These are phyloP conservation scores for Bombus polaris DNA, from an alignment of 1,140 invertebrate species.

Conservation along the genomic window DNA sequence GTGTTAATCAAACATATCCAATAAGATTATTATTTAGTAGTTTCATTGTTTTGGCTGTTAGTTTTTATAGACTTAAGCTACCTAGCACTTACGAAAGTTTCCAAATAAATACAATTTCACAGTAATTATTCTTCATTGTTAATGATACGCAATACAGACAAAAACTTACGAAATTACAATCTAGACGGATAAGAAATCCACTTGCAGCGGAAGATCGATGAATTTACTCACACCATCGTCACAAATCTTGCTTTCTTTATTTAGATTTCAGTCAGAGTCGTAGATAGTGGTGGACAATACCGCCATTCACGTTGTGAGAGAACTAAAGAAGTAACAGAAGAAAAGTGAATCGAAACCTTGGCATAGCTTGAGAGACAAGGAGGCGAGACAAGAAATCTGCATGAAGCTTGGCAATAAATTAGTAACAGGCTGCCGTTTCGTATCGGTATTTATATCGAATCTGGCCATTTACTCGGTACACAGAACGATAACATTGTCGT, in stretches of 20 bases:
- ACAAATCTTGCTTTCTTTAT: neutral
- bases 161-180: neutral
- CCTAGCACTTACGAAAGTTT: neutral
- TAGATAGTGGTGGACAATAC: slow-evolving; percentile 57
- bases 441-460: slow-evolving; percentile 57
- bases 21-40: too few species aligned
- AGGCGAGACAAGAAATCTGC: slow-evolving; percentile 42
- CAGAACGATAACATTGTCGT: slow-evolving; percentile 60
- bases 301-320: slow-evolving; percentile 50
- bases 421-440: slow-evolving; percentile 47
- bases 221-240: neutral
- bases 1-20: too few species aligned
- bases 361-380: neutral
- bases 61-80: too few species aligned
- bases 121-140: neutral
- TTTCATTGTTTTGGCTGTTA: too few species aligned
- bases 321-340: neutral
- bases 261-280: slow-evolving; percentile 29
- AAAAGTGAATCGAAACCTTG: neutral
- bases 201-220: neutral
- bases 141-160: too few species aligned
- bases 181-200: neutral
- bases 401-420: slow-evolving; percentile 54
- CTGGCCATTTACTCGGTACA: slow-evolving; percentile 14
- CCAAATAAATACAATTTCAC: neutral